Percentiles rank a stretch among this genome's conserved stretches.
phyloP scores from a whole-genome alignment of 2,888 invertebrate genomes.

The Hypselothyrea guttata region DNA sequence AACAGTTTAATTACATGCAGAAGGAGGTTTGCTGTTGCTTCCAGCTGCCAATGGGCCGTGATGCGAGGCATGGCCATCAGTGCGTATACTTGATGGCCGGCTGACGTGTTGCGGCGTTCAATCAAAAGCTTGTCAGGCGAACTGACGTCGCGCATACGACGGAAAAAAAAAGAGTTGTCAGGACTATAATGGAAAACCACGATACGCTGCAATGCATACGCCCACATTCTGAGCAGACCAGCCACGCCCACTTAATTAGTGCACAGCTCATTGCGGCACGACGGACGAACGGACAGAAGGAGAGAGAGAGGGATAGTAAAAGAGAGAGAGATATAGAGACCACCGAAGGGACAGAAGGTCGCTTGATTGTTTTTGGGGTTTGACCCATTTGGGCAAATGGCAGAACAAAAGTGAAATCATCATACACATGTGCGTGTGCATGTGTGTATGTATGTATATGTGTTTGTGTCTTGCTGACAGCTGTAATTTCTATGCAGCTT shows the following conservation, averaged over 20 bases:
- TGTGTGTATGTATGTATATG: slow-evolving; percentile 9
- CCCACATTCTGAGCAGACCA: slow-evolving; percentile 29
- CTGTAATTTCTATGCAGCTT: slow-evolving; percentile 64
- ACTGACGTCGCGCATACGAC: background rate
- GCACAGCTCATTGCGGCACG: slow-evolving; percentile 62
- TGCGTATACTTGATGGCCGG: slow-evolving; percentile 67
- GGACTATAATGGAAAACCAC: slow-evolving; percentile 58
- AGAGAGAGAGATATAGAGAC: no score
- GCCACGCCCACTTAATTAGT: slow-evolving; percentile 72
- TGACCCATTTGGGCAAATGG: slow-evolving; percentile 72
- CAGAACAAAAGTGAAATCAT: slow-evolving; percentile 62
- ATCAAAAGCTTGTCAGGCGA: slow-evolving; percentile 65
- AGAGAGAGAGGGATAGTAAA: background rate
- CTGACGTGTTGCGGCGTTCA: slow-evolving; percentile 68
- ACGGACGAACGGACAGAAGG: slow-evolving; percentile 9
- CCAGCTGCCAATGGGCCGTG: slow-evolving; percentile 32
- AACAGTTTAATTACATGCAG: slow-evolving; percentile 62
- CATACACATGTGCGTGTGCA: slow-evolving; percentile 17
- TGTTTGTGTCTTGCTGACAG: slow-evolving; percentile 45
- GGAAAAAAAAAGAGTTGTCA: slow-evolving; percentile 45
- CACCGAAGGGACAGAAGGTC: slow-evolving; percentile 9
- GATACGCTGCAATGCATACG: slow-evolving; percentile 30
- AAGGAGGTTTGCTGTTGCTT: slow-evolving; percentile 1
- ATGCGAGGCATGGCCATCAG: slow-evolving; percentile 31
- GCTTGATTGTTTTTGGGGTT: slow-evolving; percentile 76